A percentile compares a stretch with the other conserved stretches of the same genome.
Conservation (phyloP, 1,140 invertebrate genomes). For the Goniozus legneri region DNA sequence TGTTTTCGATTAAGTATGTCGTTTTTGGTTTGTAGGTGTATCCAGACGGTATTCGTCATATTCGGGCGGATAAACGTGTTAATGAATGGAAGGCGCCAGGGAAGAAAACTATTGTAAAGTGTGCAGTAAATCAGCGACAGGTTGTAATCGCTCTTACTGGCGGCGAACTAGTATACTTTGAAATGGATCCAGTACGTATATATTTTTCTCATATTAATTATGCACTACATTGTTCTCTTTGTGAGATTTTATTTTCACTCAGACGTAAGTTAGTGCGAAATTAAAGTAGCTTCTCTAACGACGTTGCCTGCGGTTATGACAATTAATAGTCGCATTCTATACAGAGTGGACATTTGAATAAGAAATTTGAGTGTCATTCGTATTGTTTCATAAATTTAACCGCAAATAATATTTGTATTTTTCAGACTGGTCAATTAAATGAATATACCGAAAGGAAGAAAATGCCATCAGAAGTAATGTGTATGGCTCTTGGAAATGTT, state of each 20-base stretch:
- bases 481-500: conserved; percentile 96
- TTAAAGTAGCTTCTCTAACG: conserved; percentile 3
- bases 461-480: conserved; percentile 95
- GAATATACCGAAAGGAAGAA: conserved; percentile 97
- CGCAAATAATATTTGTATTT: conserved; percentile 23
- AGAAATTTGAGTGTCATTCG: background rate
- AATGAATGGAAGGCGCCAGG: conserved; percentile 99
- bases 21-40: conserved; percentile 66
- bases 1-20: background rate
- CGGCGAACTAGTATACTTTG: conserved; percentile 98
- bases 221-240: background rate
- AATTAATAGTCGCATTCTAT: background rate
- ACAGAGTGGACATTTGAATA: no score
- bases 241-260: background rate
- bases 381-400: background rate
- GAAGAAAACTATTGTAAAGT: conserved; percentile 95
- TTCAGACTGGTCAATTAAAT: conserved; percentile 92
- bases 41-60: conserved; percentile 98
- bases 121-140: conserved; percentile 97
- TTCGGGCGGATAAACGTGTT: conserved; percentile 93
- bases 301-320: background rate
- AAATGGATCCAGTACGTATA: conserved; percentile 93
- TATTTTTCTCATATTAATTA: conserved; percentile 5
- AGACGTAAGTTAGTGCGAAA: background rate
- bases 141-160: conserved; percentile 97